Evolutionary conservation across 2,888 invertebrate species (phyloP), one percentile per base, ranked within the genome.

Genomic region (Automeris io): DNA sequence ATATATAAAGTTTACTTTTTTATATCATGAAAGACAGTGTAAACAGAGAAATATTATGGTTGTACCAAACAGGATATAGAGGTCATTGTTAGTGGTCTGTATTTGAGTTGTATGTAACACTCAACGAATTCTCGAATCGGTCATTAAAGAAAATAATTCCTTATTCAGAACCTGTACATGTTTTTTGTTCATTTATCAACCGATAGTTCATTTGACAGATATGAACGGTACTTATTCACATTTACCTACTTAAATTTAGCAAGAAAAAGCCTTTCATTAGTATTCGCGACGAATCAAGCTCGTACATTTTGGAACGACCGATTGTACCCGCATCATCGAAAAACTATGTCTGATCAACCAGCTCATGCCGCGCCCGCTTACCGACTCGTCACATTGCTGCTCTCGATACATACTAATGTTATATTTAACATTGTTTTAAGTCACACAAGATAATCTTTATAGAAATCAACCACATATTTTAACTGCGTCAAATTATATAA

Each of bases 361-460:
- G 41, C 45, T 40, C 45, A 35, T 42, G 44, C 37, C 41, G 67
- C 75, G 75, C 72, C 66, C 65, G 80, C 77, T 79, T 77, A 76
- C 76, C 79, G 76, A 70, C 67, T 60, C 49, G 58, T 57, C 54
- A 22, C 39, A 42, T 41, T 40, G 43, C 42, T 56, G 70, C 57
- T 59, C 74, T 57, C 61, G 67, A 71, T 81, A 78, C 81, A 83
- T 81, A 72, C 61, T 75, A 79, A 82, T 80, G 70, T 41, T 41
- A 51, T 54, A 61, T 54, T 70, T 61, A 55, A 58, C 57, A 58
- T 59, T 49, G 50, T 55, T 65, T 55, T 53, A 48, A 55, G 50
- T 46, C 49, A 47, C 57, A 51, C 48, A 52, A 49, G 46, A 51
- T 35, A 36, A 19, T 25, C 21, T 21, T 9, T 34, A 31, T n/a